phyloP scores from a whole-genome alignment of 2,888 invertebrate genomes.

The Patella ulyssiponensis region DNA sequence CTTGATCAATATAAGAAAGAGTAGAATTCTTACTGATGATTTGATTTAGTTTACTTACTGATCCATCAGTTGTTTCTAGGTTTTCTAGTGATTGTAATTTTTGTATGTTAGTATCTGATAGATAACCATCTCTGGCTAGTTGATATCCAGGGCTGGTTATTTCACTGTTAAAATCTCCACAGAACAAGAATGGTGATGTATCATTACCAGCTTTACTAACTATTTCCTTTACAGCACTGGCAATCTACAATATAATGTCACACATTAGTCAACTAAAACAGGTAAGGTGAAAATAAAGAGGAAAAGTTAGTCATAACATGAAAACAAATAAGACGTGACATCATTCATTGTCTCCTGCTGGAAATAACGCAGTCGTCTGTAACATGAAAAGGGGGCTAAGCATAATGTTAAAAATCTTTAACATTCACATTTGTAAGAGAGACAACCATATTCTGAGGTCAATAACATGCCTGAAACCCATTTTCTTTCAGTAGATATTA shows the following conservation, averaged over 20 bases:
- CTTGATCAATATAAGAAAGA: too few species aligned
- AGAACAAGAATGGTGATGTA: conserved; percentile 63
- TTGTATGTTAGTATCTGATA: conserved; percentile 60
- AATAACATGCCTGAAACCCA: too few species aligned
- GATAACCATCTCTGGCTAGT: conserved; percentile 65
- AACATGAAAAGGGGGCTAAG: too few species aligned
- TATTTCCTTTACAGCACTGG: conserved; percentile 67
- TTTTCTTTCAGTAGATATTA: too few species aligned
- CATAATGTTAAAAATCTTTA: too few species aligned
- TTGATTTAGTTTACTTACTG: conserved; percentile 45
- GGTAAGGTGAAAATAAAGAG: too few species aligned
- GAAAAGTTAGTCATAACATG: too few species aligned
- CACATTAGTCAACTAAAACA: background rate
- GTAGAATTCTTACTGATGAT: background rate
- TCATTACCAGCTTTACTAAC: conserved; percentile 60
- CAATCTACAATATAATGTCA: conserved; percentile 49
- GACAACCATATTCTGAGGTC: too few species aligned
- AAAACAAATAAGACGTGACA: too few species aligned
- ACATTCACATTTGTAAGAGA: too few species aligned
- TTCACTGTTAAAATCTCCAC: conserved; percentile 70
- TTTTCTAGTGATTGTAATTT: conserved; percentile 55
- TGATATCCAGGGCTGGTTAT: conserved; percentile 64
- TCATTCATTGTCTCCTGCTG: too few species aligned
- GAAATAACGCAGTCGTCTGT: too few species aligned
- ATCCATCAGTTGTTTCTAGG: conserved; percentile 57